phyloP scores from a whole-genome alignment of 1,140 invertebrate genomes.

The Drosophila pectinifera region DNA sequence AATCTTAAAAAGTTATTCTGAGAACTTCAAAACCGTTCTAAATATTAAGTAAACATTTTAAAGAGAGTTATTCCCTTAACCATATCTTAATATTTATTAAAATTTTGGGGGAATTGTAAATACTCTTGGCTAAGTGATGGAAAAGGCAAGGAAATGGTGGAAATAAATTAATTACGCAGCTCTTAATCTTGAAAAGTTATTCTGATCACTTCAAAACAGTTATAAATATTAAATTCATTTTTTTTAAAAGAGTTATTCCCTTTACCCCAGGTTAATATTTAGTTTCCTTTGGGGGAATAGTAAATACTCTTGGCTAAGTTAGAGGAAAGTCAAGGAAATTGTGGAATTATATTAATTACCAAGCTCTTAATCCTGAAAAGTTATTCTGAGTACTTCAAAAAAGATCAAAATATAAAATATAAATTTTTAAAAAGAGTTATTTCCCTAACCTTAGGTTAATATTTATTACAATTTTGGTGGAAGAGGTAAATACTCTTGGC shows the following conservation, averaged over 20 bases:
- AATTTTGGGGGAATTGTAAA: neutral
- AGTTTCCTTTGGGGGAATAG: neutral
- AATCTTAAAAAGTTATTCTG: neutral
- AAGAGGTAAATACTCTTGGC: neutral
- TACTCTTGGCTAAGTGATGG: neutral
- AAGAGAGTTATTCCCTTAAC: no score
- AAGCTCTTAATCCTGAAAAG: neutral
- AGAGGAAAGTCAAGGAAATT: no score
- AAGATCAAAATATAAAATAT: no score
- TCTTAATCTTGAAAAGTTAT: neutral
- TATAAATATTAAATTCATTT: neutral
- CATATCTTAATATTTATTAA: no score
- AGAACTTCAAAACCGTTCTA: fast-evolving
- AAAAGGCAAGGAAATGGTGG: no score
- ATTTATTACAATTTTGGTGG: no score
- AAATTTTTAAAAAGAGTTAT: neutral
- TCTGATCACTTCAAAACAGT: neutral
- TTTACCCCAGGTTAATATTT: no score
- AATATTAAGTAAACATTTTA: no score
- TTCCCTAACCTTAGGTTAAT: no score
- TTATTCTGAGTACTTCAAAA: neutral
- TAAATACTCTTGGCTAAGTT: neutral
- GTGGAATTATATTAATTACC: neutral
- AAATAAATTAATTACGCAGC: neutral
- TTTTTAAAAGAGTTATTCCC: no score